These are phyloP conservation scores for Leptogaster cylindrica DNA, from an alignment of 2,888 invertebrate genomes.

Conservation along the genomic window DNA sequence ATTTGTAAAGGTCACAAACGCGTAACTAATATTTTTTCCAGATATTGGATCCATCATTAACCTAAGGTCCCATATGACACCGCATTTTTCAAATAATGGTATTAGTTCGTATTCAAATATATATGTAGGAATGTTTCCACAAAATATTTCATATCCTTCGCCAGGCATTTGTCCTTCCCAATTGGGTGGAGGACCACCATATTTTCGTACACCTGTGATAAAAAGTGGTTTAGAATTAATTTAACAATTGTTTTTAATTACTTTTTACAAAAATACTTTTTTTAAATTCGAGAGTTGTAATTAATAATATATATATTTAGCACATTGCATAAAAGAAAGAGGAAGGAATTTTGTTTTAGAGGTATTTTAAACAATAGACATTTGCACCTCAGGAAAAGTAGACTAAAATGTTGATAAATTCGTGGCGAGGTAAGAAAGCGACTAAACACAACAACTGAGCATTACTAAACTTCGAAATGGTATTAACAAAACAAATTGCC, in stretches of 20 bases:
- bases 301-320: too few species aligned
- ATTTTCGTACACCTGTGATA: conserved; percentile 95
- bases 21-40: conserved; percentile 97
- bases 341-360: too few species aligned
- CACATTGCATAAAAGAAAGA: too few species aligned
- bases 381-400: too few species aligned
- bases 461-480: too few species aligned
- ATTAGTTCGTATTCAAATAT: conserved; percentile 99
- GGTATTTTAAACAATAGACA: too few species aligned
- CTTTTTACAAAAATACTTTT: background rate
- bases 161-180: conserved; percentile 93
- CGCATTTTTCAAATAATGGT: conserved; percentile 96
- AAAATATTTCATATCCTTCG: conserved; percentile 97
- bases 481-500: too few species aligned
- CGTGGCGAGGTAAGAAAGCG: too few species aligned
- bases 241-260: background rate
- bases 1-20: conserved; percentile 96
- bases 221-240: too few species aligned
- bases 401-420: too few species aligned
- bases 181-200: conserved; percentile 97
- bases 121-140: conserved; percentile 98
- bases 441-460: too few species aligned
- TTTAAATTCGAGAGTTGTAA: too few species aligned
- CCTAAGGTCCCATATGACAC: conserved; percentile 96
- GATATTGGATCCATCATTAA: conserved; percentile 99